Percentiles rank a stretch among this genome's conserved stretches.
These are phyloP conservation scores for Calcarius lapponicus DNA, from an alignment of 2,797 vertebrate genomes.

Conservation along the genomic window DNA sequence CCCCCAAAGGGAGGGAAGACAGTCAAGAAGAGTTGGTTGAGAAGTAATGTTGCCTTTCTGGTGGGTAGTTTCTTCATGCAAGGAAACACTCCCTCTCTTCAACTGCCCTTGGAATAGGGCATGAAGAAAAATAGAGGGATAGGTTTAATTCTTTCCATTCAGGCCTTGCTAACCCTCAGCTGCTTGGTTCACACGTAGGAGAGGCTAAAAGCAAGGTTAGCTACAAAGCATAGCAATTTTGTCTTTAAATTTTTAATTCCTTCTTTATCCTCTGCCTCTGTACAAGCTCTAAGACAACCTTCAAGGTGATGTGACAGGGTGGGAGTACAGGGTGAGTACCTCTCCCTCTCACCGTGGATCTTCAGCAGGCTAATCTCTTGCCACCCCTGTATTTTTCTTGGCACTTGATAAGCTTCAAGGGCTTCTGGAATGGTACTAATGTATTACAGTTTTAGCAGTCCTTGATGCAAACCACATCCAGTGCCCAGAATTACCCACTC, in stretches of 20 bases:
- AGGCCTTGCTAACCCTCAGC: not conserved
- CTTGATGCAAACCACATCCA: not conserved
- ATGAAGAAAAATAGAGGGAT: not conserved
- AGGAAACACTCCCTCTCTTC: not conserved
- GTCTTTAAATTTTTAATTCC: not conserved
- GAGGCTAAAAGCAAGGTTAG: not conserved
- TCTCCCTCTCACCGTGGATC: not conserved
- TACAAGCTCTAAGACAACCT: not conserved
- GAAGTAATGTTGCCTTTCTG: not conserved
- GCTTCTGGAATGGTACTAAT: not conserved
- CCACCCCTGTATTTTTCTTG: not conserved
- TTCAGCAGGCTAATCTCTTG: not conserved
- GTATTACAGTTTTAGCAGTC: not conserved
- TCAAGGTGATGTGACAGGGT: not conserved
- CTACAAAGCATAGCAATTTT: not conserved
- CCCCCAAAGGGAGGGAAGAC: not conserved
- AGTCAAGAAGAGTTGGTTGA: not conserved
- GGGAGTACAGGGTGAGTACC: not conserved
- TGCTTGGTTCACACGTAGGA: accelerated
- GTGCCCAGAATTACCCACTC: constrained; percentile 8
- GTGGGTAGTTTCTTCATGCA: not conserved
- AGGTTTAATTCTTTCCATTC: not conserved
- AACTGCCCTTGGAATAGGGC: not conserved
- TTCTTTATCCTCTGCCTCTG: not conserved
- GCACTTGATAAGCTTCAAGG: not conserved